Percentiles rank a stretch among this genome's conserved stretches.
These are phyloP conservation scores for Streptopelia turtur DNA, from an alignment of 2,797 vertebrate species.

Conservation along the genomic window DNA sequence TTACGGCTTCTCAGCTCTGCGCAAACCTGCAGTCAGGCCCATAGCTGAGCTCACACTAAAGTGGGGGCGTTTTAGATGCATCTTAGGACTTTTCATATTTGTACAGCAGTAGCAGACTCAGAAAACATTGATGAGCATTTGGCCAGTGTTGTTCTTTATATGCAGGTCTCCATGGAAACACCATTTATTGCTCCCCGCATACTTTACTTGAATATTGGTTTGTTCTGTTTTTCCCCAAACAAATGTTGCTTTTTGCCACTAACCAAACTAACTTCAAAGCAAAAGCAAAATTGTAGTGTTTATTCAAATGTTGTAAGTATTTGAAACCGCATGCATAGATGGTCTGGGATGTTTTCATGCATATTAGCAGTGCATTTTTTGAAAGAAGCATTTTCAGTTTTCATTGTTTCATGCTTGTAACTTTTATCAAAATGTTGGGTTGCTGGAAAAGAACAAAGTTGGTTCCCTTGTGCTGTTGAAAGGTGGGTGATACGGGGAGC, in stretches of 20 bases:
- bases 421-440: background rate
- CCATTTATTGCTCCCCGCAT: background rate
- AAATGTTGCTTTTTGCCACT: constrained; percentile 69
- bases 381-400: constrained; percentile 14
- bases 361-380: background rate
- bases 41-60: background rate
- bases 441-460: constrained; percentile 14
- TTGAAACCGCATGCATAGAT: background rate
- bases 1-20: background rate
- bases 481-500: background rate
- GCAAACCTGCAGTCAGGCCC: background rate
- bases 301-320: background rate
- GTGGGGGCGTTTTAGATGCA: background rate
- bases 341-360: background rate
- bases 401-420: constrained; percentile 5
- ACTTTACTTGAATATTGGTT: background rate
- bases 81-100: background rate
- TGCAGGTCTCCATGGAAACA: background rate
- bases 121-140: background rate
- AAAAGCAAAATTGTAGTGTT: constrained; percentile 10
- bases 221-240: background rate
- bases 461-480: constrained; percentile 11
- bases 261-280: constrained; percentile 68
- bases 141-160: background rate
- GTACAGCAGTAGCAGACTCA: background rate